Conservation (phyloP, 2,888 invertebrate genomes). For the Erpobdella octoculata region DNA sequence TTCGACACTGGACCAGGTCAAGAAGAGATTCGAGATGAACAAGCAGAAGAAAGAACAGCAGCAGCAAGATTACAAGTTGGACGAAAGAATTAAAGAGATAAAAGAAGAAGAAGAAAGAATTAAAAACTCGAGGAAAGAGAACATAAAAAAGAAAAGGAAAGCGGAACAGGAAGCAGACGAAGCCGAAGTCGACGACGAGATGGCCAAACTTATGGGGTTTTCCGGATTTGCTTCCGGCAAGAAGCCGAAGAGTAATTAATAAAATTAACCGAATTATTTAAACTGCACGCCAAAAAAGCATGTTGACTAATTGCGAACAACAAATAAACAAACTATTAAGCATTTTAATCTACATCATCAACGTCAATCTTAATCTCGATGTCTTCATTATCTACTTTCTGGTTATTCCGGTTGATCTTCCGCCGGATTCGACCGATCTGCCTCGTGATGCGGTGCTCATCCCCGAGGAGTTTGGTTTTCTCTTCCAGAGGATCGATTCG, state of each 20-base stretch:
- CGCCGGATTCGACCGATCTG: background rate
- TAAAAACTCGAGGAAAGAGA: conserved; percentile 78
- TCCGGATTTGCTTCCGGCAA: conserved; percentile 45
- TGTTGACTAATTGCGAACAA: background rate
- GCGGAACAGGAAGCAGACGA: conserved; percentile 54
- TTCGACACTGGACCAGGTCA: conserved; percentile 62
- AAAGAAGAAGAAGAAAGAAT: conserved; percentile 91
- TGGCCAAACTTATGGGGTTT: conserved; percentile 51
- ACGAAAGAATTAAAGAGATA: conserved; percentile 78
- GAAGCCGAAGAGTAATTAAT: too few relatives aligned
- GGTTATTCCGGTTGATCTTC: background rate
- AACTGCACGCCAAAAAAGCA: too few relatives aligned
- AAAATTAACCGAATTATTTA: too few relatives aligned
- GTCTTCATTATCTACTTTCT: background rate
- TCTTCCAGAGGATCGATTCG: background rate
- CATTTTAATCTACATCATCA: background rate
- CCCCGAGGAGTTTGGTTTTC: background rate
- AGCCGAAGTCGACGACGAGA: conserved; percentile 41
- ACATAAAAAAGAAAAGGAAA: conserved; percentile 62
- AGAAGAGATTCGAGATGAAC: conserved; percentile 80
- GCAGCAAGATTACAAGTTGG: conserved; percentile 88
- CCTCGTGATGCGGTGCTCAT: background rate
- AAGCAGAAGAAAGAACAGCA: conserved; percentile 90
- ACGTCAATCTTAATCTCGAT: background rate
- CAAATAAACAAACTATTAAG: background rate